phyloP scores from a whole-genome alignment of 2,113 vertebrate species.

The Prochilodus magdalenae region DNA sequence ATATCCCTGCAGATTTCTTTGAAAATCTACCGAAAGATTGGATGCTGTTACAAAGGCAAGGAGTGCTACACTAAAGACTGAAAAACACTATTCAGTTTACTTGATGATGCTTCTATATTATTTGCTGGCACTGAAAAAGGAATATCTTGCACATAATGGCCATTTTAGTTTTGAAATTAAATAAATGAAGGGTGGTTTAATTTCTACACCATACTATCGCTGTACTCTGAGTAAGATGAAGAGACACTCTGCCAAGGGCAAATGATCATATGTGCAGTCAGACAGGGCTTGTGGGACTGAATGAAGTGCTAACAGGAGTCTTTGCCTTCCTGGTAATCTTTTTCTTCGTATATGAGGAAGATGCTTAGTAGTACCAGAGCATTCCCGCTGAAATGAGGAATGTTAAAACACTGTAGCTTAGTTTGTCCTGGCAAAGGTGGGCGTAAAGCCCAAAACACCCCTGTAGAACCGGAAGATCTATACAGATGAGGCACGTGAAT shows the following conservation, averaged over 20 bases:
- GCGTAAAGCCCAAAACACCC: not conserved
- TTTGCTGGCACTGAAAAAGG: no score
- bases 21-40: no score
- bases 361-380: conserved; percentile 9
- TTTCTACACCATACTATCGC: not conserved
- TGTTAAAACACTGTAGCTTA: not conserved
- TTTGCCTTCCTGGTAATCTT: not conserved
- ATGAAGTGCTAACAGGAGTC: conserved; percentile 10
- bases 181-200: no score
- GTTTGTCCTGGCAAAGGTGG: not conserved
- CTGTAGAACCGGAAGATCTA: conserved; percentile 30
- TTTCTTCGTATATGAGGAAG: not conserved
- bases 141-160: no score
- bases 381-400: not conserved
- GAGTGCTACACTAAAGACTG: no score
- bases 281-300: conserved; percentile 38
- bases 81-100: no score
- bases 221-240: not conserved
- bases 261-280: conserved; percentile 49
- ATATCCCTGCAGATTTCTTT: no score
- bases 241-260: not conserved
- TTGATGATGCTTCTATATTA: no score
- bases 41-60: no score
- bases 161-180: no score
- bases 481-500: conserved; percentile 28